phyloP scores from a whole-genome alignment of 2,888 invertebrate species.

The Rhagophthalmus giganteus region DNA sequence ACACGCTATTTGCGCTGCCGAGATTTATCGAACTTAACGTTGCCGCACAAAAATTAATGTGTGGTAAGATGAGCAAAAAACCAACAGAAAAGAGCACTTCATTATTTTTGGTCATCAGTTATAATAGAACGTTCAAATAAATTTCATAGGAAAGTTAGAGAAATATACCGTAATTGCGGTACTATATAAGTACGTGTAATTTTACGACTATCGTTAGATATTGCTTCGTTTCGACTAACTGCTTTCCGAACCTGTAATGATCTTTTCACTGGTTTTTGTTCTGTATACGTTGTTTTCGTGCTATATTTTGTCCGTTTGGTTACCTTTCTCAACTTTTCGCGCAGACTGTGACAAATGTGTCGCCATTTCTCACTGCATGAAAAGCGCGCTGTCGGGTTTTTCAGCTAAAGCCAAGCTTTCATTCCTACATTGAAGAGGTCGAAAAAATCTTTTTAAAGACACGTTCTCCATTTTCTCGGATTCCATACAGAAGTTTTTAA shows the following conservation, averaged over 20 bases:
- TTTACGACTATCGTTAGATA: background rate
- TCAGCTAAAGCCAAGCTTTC: too few species aligned
- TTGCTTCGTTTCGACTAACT: too few species aligned
- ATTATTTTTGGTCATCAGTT: too few species aligned
- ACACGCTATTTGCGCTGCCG: background rate
- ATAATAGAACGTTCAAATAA: too few species aligned
- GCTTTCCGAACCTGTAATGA: too few species aligned
- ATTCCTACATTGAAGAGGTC: too few species aligned
- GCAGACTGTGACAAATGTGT: conserved; percentile 38
- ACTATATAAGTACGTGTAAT: background rate
- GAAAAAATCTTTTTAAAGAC: too few species aligned
- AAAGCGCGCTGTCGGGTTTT: too few species aligned
- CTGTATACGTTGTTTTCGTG: conserved; percentile 21
- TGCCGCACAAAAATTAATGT: background rate
- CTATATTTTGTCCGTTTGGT: conserved; percentile 23
- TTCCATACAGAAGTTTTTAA: too few species aligned
- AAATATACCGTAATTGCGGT: background rate
- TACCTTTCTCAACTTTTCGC: conserved; percentile 33
- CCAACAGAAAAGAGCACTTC: background rate
- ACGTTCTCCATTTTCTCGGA: too few species aligned
- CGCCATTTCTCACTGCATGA: conserved; percentile 27
- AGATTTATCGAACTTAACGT: background rate
- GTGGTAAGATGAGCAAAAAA: background rate
- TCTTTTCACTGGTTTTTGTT: conserved; percentile 10
- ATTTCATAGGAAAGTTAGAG: background rate